These are phyloP conservation scores for Drosophila lacicola DNA, from an alignment of 2,888 invertebrate genomes.

Conservation along the genomic window DNA sequence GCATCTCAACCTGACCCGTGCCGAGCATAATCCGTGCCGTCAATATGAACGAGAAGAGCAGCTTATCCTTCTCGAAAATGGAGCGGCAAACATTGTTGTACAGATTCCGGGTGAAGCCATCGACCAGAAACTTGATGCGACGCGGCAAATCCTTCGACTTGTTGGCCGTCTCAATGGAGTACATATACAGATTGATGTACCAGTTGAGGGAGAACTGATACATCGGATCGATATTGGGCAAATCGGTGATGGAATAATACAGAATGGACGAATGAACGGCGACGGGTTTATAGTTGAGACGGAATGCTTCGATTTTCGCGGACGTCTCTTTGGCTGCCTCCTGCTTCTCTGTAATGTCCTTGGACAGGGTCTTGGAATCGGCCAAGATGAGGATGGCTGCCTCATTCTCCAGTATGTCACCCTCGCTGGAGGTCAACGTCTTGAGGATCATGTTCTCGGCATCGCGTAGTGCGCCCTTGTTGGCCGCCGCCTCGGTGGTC, in stretches of 20 bases:
- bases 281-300: constrained; percentile 93
- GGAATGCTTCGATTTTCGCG: constrained; percentile 92
- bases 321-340: constrained; percentile 93
- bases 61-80: constrained; percentile 94
- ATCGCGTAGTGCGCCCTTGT: constrained; percentile 92
- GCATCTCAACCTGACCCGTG: constrained; percentile 86
- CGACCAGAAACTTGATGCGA: constrained; percentile 92
- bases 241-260: constrained; percentile 94
- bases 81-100: constrained; percentile 95
- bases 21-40: constrained; percentile 89
- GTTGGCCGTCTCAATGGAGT: constrained; percentile 85
- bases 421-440: constrained; percentile 92
- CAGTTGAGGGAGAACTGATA: constrained; percentile 97
- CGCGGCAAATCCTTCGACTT: constrained; percentile 89
- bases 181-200: constrained; percentile 91
- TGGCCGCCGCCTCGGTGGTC: constrained; percentile 92
- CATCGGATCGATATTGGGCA: constrained; percentile 96
- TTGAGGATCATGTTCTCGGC: constrained; percentile 95
- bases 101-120: constrained; percentile 92
- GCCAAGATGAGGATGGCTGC: constrained; percentile 94
- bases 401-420: constrained; percentile 96
- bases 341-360: constrained; percentile 94
- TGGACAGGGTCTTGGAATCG: constrained; percentile 92
- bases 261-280: constrained; percentile 94
- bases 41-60: constrained; percentile 92